Base-by-base conservation (phyloP, 2,797 vertebrate species). In the Sebastes miniatus region DNA sequence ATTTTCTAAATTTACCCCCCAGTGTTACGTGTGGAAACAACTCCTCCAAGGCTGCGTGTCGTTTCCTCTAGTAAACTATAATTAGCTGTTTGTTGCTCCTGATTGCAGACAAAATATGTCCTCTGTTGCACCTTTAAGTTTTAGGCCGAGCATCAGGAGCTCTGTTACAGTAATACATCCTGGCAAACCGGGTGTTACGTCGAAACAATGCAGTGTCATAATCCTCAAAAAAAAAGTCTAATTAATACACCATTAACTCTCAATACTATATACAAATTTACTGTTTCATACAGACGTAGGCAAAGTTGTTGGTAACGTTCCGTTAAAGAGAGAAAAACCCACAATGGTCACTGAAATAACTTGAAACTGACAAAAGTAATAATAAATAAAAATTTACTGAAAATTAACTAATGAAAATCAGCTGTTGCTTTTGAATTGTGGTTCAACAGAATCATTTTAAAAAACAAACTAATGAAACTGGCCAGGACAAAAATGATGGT, bases 21-120 rank as follows among this genome's bases (percentile, higher is more conserved):
- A 29, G n/a, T 68, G 69, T 72, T 80, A 61, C 9, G 27, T 74
- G 29, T 75, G 50, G 62, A 89, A 90, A 83, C 36, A 83, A 71
- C 70, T 79, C 81, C 76, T 81, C 57, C 14, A 54, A 82, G 62
- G 68, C 71, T 34, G 27, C 6, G 8, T n/a, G 72, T 47, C 4
- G 6, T 83, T 93, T 94, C 91, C 91, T 88, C 27, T 43, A 1
- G 27, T 76, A 2, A 16, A 14, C 87, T 89, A 91, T 87, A 86
- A 90, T 93, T 91, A 93, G 83, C 63, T 10, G 4, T 75, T 83
- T 81, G 79, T 81, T 83, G 87, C 76, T 71, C 69, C 84, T 93
- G 87, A 92, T 89, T 88, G 81, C 27, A 88, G 87, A 89, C 88
- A 87, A 90, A 93, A 92, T 80, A 89, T 18, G 10, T 73, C 18